Evolutionary conservation across 2,888 invertebrate genomes (phyloP), one percentile per base, ranked within the genome.

Genomic region (Lomographa bimaculata): DNA sequence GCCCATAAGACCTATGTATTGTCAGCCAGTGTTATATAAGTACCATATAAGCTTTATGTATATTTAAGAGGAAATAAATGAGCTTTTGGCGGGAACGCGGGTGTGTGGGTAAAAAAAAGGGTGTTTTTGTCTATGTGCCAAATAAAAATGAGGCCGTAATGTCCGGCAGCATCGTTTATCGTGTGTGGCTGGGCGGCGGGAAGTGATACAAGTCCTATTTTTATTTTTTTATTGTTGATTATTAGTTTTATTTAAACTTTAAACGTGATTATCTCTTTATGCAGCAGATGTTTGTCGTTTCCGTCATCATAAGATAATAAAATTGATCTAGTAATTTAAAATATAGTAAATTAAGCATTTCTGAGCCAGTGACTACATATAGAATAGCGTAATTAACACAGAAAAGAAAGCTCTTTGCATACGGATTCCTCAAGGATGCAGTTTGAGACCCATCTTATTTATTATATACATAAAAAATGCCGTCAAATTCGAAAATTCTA

Each of bases 71-170:
- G 55, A 52, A 53, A 47, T 52, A 50, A 32, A 50, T 54, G 42
- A 51, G 52, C 51, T 53, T 43, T 43, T 41, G 39, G 21, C 32
- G 26, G 21, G 9, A 20, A 62, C 66, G 69, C 71, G 65, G 70
- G 71, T 59, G 70, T 77, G 72, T 68, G 63, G 64, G 58, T 75
- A 69, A 79, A 71, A 84, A 80, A 86, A 85, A 80, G 82, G 82
- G 79, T 78, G 79, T 79, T 85, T 85, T 87, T 82, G 83, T 84
- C 86, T 86, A 87, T 87, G 84, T 87, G 82, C 83, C 83, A 84
- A 87, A 86, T 86, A 87, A 87, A 87, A 87, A 87, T 86, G 87
- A 86, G 86, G 76, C 67, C 81, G 81, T 86, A 84, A 87, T 87
- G 84, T 85, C 83, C 87, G 78, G 78, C 69, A 72, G 67, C 71